Evolutionary conservation across 1,140 invertebrate species (phyloP), one percentile per base, ranked within the genome.

Genomic region (Euura saliciscinereae): DNA sequence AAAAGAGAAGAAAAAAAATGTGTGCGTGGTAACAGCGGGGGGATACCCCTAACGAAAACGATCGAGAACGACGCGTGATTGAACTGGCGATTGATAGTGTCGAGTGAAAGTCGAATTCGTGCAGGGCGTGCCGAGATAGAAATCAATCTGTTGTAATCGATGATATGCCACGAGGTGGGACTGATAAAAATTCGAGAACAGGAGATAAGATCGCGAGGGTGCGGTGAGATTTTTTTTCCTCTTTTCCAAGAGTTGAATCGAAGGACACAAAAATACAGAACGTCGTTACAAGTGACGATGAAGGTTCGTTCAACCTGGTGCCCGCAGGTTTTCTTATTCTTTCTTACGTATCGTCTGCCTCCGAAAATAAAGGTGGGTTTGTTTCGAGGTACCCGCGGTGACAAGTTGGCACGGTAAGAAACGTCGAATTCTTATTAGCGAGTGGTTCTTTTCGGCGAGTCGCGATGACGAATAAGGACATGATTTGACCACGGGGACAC

Each of bases 401-500:
- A 42, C 28, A 44, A 67, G 28, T 42, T 67, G 28, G 66, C 13
- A 44, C 66, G 10, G 43, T 44, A 44, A 75, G 71, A 71, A 74
- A 68, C 45, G 51, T 28, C 2, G 45, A 74, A 59, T 73, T 70
- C 51, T 73, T 42, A 65, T 65, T 70, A 51, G 68, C 71, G 43
- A 44, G 45, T 28, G 66, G 45, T 10, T 67, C 8, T 44, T 67
- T 28, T 67, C 66, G 66, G 13, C 43, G 51, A 59, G 13, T 11
- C 64, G 59, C 51, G 68, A 73, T 71, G 70, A 72, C 72, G 70
- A 74, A 76, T 76, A 76, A 74, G 75, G 73, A 69, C 44, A 70
- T 66, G 67, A 66, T 64, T 44, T 11, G 64, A 44, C 72, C 51
- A 4, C 45, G 66, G 43, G 51, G 4, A 42, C 42, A 64, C 51